phyloP scores from a whole-genome alignment of 2,888 invertebrate species.

The Chesias legatella region DNA sequence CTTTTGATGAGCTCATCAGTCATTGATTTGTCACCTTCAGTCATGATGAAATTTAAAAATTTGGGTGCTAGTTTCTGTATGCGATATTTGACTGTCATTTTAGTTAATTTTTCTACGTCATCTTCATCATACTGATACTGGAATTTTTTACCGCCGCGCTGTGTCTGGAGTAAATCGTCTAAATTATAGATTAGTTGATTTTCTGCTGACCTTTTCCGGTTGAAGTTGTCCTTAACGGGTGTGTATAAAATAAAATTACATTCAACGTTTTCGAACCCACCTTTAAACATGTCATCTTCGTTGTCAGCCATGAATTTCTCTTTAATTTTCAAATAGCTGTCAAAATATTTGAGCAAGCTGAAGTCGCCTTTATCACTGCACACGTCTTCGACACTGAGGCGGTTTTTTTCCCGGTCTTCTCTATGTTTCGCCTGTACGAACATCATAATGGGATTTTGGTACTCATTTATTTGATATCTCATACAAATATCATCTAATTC shows the following conservation, averaged over 20 bases:
- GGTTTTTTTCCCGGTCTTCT: constrained; percentile 35
- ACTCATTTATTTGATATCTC: constrained; percentile 28
- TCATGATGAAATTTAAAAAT: constrained; percentile 33
- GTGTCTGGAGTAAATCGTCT: constrained; percentile 34
- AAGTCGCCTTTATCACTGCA: constrained; percentile 31
- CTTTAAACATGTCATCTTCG: constrained; percentile 36
- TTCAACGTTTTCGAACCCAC: constrained; percentile 31
- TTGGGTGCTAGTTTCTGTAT: constrained; percentile 32
- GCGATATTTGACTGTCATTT: constrained; percentile 32
- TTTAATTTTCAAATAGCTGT: constrained; percentile 40
- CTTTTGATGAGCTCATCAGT: constrained; percentile 35
- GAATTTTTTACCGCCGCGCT: constrained; percentile 25
- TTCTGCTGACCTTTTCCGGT: constrained; percentile 20
- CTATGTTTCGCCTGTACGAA: constrained; percentile 44
- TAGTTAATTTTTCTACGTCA: constrained; percentile 31
- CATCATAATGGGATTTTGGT: constrained; percentile 28
- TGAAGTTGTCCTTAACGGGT: constrained; percentile 33
- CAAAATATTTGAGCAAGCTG: constrained; percentile 37
- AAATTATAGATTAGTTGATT: constrained; percentile 26
- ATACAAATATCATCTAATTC: constrained; percentile 43
- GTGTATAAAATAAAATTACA: constrained; percentile 42
- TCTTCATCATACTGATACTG: constrained; percentile 32
- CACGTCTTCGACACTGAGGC: constrained; percentile 34
- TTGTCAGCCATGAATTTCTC: constrained; percentile 30
- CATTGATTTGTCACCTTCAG: constrained; percentile 31